Percentiles rank a stretch among this genome's conserved stretches.
Evolutionary conservation across 2,797 vertebrate genomes (phyloP).

Genomic region (Eutrigla gurnardus): DNA sequence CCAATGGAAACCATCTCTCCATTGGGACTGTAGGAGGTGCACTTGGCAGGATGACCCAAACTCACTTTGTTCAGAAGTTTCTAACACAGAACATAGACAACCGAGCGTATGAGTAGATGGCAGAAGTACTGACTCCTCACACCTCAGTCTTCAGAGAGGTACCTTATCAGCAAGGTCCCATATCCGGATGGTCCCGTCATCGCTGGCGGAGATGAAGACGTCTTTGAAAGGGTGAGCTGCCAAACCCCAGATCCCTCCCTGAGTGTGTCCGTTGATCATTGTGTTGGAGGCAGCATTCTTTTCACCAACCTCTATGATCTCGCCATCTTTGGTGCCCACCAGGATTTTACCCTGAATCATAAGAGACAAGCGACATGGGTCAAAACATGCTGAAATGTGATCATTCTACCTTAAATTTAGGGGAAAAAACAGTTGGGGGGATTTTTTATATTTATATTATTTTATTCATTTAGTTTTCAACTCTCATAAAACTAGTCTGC

Average conservation of each 20-base stretch:
- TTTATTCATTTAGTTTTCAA: no score
- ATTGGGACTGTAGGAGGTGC: slow-evolving; percentile 91
- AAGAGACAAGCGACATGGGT: background rate
- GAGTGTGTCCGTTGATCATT: slow-evolving; percentile 94
- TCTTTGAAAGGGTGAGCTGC: slow-evolving; percentile 94
- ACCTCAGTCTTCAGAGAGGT: slow-evolving; percentile 9
- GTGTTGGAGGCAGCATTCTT: slow-evolving; percentile 98
- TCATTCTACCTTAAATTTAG: background rate
- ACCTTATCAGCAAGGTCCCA: slow-evolving; percentile 98
- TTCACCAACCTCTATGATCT: slow-evolving; percentile 97
- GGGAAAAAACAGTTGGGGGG: no score
- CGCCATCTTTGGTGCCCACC: slow-evolving; percentile 96
- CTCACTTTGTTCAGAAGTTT: slow-evolving; percentile 96
- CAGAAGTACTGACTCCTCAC: background rate
- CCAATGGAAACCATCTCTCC: slow-evolving; percentile 97
- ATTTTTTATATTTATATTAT: no score
- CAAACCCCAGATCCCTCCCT: slow-evolving; percentile 96
- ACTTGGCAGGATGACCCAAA: slow-evolving; percentile 91
- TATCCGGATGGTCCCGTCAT: slow-evolving; percentile 93
- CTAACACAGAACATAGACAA: slow-evolving; percentile 68
- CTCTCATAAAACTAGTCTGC: no score
- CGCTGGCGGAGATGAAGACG: slow-evolving; percentile 94
- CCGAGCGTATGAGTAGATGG: background rate
- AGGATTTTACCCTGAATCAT: slow-evolving; percentile 92
- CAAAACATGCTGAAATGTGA: background rate